These are phyloP conservation scores for Nymphalis polychloros DNA, from an alignment of 2,888 invertebrate species.

Conservation along the genomic window DNA sequence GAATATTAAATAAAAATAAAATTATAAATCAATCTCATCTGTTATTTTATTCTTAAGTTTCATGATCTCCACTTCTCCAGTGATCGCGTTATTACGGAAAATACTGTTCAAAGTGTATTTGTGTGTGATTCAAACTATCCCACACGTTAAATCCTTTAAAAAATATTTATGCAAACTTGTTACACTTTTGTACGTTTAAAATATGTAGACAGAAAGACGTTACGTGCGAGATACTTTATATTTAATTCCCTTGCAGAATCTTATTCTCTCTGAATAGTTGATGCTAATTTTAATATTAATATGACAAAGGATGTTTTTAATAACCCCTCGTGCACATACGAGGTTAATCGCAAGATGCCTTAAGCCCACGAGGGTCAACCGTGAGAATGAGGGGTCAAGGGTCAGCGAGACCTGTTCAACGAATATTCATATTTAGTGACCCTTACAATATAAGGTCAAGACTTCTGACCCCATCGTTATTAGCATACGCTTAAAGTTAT, in stretches of 20 bases:
- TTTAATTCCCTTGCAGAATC: not conserved
- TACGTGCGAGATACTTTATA: not conserved
- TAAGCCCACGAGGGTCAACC: constrained; percentile 54
- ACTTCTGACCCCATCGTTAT: constrained; percentile 69
- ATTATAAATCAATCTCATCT: too few relatives aligned
- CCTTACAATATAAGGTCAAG: constrained; percentile 61
- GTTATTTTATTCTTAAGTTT: too few relatives aligned
- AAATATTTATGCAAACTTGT: too few relatives aligned
- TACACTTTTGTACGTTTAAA: not conserved
- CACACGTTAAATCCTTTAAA: too few relatives aligned
- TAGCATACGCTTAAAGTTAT: constrained; percentile 42
- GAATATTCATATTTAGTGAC: constrained; percentile 55
- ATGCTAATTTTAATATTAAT: constrained; percentile 21
- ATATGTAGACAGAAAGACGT: not conserved
- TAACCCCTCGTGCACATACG: constrained; percentile 18
- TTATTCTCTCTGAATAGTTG: not conserved
- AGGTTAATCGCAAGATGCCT: constrained; percentile 39
- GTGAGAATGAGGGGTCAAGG: constrained; percentile 70
- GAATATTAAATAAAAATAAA: too few relatives aligned
- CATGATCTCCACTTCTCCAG: too few relatives aligned
- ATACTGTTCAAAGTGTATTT: too few relatives aligned
- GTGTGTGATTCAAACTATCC: too few relatives aligned
- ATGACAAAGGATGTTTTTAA: constrained; percentile 20
- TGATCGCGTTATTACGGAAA: too few relatives aligned
- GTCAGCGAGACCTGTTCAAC: constrained; percentile 64